Evolutionary conservation across 1,140 invertebrate species (phyloP).

Genomic region (Heliconius hermathena): DNA sequence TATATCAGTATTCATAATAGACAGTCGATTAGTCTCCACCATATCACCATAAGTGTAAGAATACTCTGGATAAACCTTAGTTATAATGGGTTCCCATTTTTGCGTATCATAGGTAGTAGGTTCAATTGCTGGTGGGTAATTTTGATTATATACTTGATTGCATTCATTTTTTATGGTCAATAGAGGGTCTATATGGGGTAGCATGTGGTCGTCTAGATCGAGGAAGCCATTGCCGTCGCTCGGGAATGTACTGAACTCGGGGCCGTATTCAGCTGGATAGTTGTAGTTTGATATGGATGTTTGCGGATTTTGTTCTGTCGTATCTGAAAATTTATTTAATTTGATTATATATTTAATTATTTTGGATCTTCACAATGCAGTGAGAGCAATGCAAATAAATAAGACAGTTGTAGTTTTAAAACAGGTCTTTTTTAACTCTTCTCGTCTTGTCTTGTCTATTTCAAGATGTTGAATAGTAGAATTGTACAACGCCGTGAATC

Average conservation of each 20-base stretch:
- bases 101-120: constrained; percentile 23
- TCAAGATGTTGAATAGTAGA: no score
- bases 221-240: constrained; percentile 39
- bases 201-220: constrained; percentile 57
- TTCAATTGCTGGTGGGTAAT: constrained; percentile 1
- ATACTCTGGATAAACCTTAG: constrained; percentile 47
- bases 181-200: constrained; percentile 69
- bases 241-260: constrained; percentile 54
- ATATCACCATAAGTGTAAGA: constrained; percentile 43
- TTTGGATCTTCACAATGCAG: no score
- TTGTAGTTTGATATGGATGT: constrained; percentile 2
- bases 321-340: constrained; percentile 20
- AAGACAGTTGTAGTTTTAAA: no score
- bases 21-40: constrained; percentile 45
- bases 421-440: no score
- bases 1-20: constrained; percentile 59
- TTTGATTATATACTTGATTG: constrained; percentile 13
- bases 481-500: no score
- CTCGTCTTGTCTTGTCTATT: no score
- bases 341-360: no score
- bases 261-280: constrained; percentile 63
- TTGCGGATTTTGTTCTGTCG: constrained; percentile 17
- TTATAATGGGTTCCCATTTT: constrained; percentile 56
- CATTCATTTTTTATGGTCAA: constrained; percentile 52
- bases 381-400: no score